Base-by-base conservation (phyloP, 2,888 invertebrate species). In the Drosophila macrospina region DNA sequence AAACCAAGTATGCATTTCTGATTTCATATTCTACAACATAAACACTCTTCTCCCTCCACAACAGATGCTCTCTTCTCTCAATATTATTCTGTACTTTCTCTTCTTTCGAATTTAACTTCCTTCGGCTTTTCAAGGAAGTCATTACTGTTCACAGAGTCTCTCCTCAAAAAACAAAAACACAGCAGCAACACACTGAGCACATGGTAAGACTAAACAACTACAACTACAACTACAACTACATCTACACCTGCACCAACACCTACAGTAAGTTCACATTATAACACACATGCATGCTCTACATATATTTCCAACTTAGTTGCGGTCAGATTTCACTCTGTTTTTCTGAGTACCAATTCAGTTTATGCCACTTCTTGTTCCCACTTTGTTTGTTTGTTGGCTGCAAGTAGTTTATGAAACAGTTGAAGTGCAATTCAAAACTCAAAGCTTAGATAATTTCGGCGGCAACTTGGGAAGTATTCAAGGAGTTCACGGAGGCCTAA, bases 1-100 rank as follows among this genome's bases (percentile, higher is more conserved):
- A 86, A 76, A 74, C 57, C 47, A 77, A 81, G 69, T 42, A 71
- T 76, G 86, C 78, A 80, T 84, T 89, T 88, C 74, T 85, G 47
- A 88, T 88, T 85, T 50, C 34, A 39, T 51, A 48, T 30, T n/a
- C n/a, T n/a, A n/a, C n/a, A n/a, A 36, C 55, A 44, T n/a, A n/a
- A n/a, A 57, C 44, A 76, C 39, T 65, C 37, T 20, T 48, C 15
- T 60, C 11, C 24, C n/a, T 42, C 34, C 15, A 39, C 48, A 30
- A 30, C 15, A 45, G 34, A 8, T 30, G 51, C 51, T 6, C 26
- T 15, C 34, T 26, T 36, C 16, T 39, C 20, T 15, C 7, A 11
- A 7, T 44, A 44, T 24, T 51, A 6, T 28, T 16, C 11, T 20
- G 44, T 30, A 47, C 30, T 28, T 37, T 52, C 20, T 7, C 28